Evolutionary conservation across 2,888 invertebrate genomes (phyloP).

Genomic region (Philereme vetulata): DNA sequence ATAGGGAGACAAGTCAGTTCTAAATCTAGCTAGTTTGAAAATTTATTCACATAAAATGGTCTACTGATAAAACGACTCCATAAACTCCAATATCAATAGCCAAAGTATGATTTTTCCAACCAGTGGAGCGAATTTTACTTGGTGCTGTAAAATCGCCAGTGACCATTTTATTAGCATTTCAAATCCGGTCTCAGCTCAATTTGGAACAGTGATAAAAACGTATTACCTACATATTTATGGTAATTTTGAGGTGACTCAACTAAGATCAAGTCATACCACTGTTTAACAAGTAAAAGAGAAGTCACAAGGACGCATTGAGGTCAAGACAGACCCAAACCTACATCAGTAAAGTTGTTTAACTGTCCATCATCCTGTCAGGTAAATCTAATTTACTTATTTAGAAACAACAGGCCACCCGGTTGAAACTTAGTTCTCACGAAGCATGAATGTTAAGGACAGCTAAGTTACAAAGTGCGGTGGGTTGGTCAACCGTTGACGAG

Average conservation of each 20-base stretch:
- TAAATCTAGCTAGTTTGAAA: too few species aligned
- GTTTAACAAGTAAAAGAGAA: background rate
- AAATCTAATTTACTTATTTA: constrained; percentile 19
- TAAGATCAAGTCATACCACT: constrained; percentile 2
- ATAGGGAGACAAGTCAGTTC: too few species aligned
- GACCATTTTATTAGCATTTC: background rate
- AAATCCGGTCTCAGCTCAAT: constrained; percentile 3
- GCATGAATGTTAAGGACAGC: background rate
- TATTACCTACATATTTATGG: constrained; percentile 8
- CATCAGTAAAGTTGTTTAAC: constrained; percentile 26
- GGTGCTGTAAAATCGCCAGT: too few species aligned
- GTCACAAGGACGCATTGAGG: constrained; percentile 21
- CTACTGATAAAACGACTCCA: too few species aligned
- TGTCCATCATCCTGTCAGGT: constrained; percentile 31
- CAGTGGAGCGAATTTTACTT: too few species aligned
- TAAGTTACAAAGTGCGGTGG: constrained; percentile 1
- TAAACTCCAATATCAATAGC: too few species aligned
- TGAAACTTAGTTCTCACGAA: background rate
- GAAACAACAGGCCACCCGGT: constrained; percentile 2
- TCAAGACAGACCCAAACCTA: constrained; percentile 26
- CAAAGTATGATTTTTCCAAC: too few species aligned
- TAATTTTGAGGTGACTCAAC: constrained; percentile 6
- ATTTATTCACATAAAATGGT: too few species aligned
- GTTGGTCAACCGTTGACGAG: too few species aligned
- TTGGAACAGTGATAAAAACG: background rate